Base-by-base conservation (phyloP, 1,140 invertebrate genomes). In the Eurosta solidaginis region DNA sequence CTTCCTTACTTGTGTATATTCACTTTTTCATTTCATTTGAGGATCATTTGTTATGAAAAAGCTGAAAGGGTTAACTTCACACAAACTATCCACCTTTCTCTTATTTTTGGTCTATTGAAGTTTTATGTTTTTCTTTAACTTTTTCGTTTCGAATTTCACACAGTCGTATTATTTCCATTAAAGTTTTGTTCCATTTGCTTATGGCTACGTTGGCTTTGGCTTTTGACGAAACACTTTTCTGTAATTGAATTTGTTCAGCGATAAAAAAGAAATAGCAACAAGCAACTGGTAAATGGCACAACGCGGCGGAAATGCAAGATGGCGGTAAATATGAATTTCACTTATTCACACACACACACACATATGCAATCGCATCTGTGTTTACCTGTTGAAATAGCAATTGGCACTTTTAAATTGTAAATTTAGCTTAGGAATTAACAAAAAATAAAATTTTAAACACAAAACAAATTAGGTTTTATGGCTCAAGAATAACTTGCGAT, bases 221-320 rank as follows among this genome's bases (percentile, higher is more conserved):
- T 68, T 68, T 40, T 68, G 59, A 20, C 59, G 59, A 68, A 40
- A 29, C 33, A 68, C 59, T 68, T 68, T 68, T 68, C 27, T n/a
- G 33, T 68, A 29, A 68, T 68, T 68, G 59, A 68, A 36, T 68
- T 22, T 40, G 40, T 40, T 40, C 59, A 40, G 33, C 33, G 7
- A 29, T 36, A 68, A 68, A 59, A 36, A 68, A n/a, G n/a, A n/a
- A n/a, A n/a, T n/a, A n/a, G n/a, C 27, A 68, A 20, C 59, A 68
- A 68, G 49, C 49, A 52, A 52, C 49, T 52, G 49, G 49, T 52
- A 52, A 17, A 52, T 52, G 59, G 59, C 59, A 68, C 59, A 40
- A 68, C 33, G 33, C 59, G 33, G 59, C 59, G 59, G 59, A 68
- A 68, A 68, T 68, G 59, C 59, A 68, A 68, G 59, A 68, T 68